A percentile compares a stretch with the other conserved stretches of the same genome.
Conservation (phyloP, 2,888 invertebrate species). For the Copidosoma aretas region DNA sequence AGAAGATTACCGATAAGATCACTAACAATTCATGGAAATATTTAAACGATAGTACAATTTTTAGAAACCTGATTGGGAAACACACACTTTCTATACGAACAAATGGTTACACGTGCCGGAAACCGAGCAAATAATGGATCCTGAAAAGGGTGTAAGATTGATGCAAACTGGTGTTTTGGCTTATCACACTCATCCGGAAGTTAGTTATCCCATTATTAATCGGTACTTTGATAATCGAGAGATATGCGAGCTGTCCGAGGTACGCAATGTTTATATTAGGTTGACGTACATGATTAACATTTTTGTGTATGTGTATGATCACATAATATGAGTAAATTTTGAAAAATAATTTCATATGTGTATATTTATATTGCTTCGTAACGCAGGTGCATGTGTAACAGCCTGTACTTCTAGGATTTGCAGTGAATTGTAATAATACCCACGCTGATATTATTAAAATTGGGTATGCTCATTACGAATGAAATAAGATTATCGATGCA, state of each 20-base stretch:
- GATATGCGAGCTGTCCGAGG: slow-evolving; percentile 51
- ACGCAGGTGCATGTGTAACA: neutral
- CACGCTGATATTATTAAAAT: slow-evolving; percentile 18
- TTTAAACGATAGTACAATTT: neutral
- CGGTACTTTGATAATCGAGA: slow-evolving; percentile 43
- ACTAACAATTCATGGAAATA: slow-evolving; percentile 1
- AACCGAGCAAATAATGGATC: slow-evolving; percentile 45
- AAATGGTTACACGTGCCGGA: slow-evolving; percentile 49
- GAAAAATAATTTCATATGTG: too few relatives aligned
- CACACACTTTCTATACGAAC: slow-evolving; percentile 41
- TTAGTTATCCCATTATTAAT: slow-evolving; percentile 52
- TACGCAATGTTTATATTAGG: too few relatives aligned
- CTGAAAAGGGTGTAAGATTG: slow-evolving; percentile 50
- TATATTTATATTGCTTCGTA: neutral
- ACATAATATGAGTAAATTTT: neutral
- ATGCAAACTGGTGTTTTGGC: slow-evolving; percentile 51
- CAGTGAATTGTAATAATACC: slow-evolving; percentile 12
- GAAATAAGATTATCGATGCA: slow-evolving; percentile 25
- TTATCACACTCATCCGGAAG: slow-evolving; percentile 54
- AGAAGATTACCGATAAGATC: neutral
- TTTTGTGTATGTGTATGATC: too few relatives aligned
- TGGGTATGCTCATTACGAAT: slow-evolving; percentile 4
- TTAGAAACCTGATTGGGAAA: slow-evolving; percentile 46
- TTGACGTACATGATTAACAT: too few relatives aligned
- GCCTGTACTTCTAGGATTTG: neutral